Evolutionary conservation across 2,888 invertebrate species (phyloP), one percentile per base, ranked within the genome.

Genomic region (Seladonia tumulorum): DNA sequence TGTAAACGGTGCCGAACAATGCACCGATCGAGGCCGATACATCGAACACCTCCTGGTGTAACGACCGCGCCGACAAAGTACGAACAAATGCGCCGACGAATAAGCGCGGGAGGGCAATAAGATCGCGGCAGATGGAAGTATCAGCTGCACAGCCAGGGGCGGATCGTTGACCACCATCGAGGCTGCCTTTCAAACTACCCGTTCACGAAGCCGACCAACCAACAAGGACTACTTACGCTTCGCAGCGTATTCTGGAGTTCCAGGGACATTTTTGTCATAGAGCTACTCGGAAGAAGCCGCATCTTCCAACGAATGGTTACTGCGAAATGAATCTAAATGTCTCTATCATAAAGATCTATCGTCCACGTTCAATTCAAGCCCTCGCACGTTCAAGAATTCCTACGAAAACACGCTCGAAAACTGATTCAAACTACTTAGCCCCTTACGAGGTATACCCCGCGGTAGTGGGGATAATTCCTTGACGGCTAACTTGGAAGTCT

Each of bases 91-190:
- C 81, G 68, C 74, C 82, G 87, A 83, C 89, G 89, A 92, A 90
- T 89, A 87, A 88, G 77, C 49, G 88, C 77, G 85, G 82, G 85
- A 75, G 89, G 88, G 80, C 85, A 87, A 85, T 74, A 75, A 88
- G 82, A 87, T 90, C 83, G 78, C 82, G 87, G 91, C 93, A 93
- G 92, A 93, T 93, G 93, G 88, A 87, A 81, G 92, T 84, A 92
- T 93, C 93, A 93, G 93, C 93, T 93, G 93, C 88, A 47, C 49
- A 60, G 76, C 88, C 87, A 74, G 81, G 66, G 82, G 84, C 84
- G 81, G 42, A 63, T 70, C 76, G 71, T 76, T 63, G 70, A 42
- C 79, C 45, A 68, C 72, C 80, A 63, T 78, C 68, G 68, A 57
- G 63, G 29, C 53, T 29, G 57, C 76, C 80, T 85, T 85, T 81